phyloP scores from a whole-genome alignment of 2,888 invertebrate genomes.

The Clitarchus hookeri region DNA sequence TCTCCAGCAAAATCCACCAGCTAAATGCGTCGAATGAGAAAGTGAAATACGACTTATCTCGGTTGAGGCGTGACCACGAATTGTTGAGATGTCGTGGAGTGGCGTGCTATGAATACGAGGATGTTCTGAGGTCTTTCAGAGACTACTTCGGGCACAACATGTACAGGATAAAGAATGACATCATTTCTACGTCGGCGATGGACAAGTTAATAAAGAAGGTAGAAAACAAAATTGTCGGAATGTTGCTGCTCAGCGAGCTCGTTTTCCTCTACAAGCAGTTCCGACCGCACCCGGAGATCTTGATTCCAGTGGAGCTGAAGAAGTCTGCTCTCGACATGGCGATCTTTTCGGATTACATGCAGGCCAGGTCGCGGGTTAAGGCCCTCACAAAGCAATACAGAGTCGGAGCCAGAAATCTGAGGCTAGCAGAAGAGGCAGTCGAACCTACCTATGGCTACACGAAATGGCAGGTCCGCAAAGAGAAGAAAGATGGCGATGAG shows the following conservation, averaged over 20 bases:
- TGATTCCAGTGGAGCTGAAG: not conserved
- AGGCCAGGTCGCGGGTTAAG: not conserved
- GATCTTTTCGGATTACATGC: not conserved
- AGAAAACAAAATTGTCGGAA: not conserved
- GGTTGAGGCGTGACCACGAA: not conserved
- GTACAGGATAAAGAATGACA: not conserved
- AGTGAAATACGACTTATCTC: not conserved
- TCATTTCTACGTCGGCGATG: not conserved
- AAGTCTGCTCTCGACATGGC: not conserved
- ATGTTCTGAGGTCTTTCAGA: not conserved
- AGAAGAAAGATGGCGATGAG: too few species aligned
- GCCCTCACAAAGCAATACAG: not conserved
- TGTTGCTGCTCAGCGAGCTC: not conserved
- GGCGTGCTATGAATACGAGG: not conserved
- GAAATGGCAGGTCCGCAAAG: not conserved
- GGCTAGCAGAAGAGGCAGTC: not conserved
- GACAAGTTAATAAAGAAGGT: not conserved
- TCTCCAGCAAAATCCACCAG: not conserved
- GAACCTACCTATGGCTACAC: not conserved
- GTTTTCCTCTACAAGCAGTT: not conserved
- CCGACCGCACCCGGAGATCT: not conserved
- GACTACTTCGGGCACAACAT: not conserved
- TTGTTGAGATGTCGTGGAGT: not conserved
- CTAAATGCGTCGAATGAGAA: not conserved
- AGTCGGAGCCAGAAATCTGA: not conserved